Conservation (phyloP, 2,113 vertebrate species). For the Hymenochirus boettgeri region DNA sequence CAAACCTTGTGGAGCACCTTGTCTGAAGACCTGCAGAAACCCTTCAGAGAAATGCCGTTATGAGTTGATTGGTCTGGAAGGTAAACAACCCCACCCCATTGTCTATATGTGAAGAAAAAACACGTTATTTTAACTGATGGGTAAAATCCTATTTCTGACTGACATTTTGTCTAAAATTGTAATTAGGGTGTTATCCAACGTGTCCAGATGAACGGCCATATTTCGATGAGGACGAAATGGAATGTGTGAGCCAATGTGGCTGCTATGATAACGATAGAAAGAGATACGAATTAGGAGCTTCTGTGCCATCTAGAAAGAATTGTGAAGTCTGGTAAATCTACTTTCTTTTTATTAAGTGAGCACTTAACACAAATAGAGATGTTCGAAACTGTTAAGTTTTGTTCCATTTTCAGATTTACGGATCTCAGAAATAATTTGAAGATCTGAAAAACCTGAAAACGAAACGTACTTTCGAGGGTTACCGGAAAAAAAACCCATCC, state of each 20-base stretch:
- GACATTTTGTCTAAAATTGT: not conserved
- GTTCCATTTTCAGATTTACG: too few species aligned
- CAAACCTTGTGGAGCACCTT: constrained; percentile 35
- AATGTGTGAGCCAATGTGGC: constrained; percentile 51
- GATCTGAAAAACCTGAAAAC: too few species aligned
- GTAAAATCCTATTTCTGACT: not conserved
- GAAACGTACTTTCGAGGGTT: too few species aligned
- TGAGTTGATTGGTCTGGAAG: constrained; percentile 36
- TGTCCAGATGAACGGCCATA: constrained; percentile 31
- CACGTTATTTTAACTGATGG: too few species aligned
- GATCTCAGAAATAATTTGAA: too few species aligned
- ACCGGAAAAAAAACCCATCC: too few species aligned
- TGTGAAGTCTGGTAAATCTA: constrained; percentile 57
- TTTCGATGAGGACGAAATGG: constrained; percentile 43
- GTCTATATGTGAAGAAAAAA: too few species aligned
- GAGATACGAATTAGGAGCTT: constrained; percentile 49
- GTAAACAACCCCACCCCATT: too few species aligned
- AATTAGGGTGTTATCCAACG: constrained; percentile 36
- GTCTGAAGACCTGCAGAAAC: constrained; percentile 40
- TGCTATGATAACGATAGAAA: constrained; percentile 52
- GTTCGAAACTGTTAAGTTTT: too few species aligned
- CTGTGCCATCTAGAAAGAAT: constrained; percentile 54
- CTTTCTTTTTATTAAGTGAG: too few species aligned
- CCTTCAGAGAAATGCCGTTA: constrained; percentile 28
- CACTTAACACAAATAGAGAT: too few species aligned